Percentiles rank a stretch among this genome's conserved stretches.
phyloP scores from a whole-genome alignment of 2,888 invertebrate genomes.

The Agrochola lota region DNA sequence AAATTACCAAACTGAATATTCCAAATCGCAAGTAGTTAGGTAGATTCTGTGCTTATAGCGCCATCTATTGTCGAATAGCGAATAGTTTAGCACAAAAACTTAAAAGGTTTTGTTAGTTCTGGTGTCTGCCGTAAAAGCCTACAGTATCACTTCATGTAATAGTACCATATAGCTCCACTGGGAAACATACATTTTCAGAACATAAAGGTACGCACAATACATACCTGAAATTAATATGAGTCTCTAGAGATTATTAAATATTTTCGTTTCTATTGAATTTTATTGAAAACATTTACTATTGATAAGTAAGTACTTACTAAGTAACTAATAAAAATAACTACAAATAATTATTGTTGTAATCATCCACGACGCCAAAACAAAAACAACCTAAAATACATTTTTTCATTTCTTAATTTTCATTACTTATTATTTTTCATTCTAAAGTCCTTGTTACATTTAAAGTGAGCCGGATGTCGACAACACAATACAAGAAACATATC shows the following conservation, averaged over 20 bases:
- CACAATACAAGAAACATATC: slow-evolving; percentile 68
- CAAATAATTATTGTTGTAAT: background rate
- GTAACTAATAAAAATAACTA: background rate
- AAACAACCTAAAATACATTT: slow-evolving; percentile 27
- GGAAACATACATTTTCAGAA: slow-evolving; percentile 3
- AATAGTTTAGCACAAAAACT: slow-evolving; percentile 38
- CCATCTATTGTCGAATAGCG: slow-evolving; percentile 78
- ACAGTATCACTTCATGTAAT: background rate
- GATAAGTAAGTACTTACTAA: background rate
- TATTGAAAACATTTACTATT: background rate
- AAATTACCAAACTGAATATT: background rate
- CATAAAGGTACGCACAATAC: background rate
- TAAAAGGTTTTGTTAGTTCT: slow-evolving; percentile 45
- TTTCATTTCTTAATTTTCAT: slow-evolving; percentile 28
- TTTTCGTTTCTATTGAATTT: background rate
- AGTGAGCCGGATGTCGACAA: slow-evolving; percentile 66
- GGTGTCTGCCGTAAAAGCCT: slow-evolving; percentile 25
- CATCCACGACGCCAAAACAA: background rate
- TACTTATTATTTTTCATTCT: slow-evolving; percentile 40
- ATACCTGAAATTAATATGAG: background rate
- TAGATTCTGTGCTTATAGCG: slow-evolving; percentile 51
- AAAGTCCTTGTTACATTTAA: slow-evolving; percentile 65
- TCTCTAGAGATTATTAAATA: background rate
- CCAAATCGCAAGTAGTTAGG: background rate
- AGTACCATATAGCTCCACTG: slow-evolving; percentile 7